phyloP scores from a whole-genome alignment of 2,888 invertebrate genomes.

The Drosophila nigricruria region DNA sequence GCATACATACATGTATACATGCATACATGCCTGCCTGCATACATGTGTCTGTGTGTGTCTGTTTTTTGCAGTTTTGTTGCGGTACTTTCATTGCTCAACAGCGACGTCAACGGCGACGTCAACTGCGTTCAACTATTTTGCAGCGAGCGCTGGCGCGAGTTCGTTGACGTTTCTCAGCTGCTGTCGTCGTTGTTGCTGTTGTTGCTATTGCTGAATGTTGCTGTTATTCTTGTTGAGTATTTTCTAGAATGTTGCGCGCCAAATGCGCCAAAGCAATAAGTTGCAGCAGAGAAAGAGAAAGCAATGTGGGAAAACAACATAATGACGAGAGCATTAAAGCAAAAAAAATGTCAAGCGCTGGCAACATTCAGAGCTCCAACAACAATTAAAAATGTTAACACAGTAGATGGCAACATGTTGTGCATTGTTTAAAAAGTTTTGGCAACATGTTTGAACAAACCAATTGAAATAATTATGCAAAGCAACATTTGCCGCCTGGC shows the following conservation, averaged over 20 bases:
- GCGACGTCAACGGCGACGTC: slow-evolving; percentile 53
- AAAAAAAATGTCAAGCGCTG: neutral
- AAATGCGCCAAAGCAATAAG: slow-evolving; percentile 41
- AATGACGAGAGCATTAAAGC: neutral
- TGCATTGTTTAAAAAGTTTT: neutral
- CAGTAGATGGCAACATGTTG: neutral
- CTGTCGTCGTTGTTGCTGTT: slow-evolving; percentile 13
- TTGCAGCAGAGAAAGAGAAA: slow-evolving; percentile 71
- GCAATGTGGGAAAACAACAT: slow-evolving; percentile 39
- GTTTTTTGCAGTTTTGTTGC: slow-evolving; percentile 69
- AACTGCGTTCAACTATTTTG: slow-evolving; percentile 54
- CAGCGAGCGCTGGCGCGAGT: slow-evolving; percentile 53
- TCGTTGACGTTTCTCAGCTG: slow-evolving; percentile 67
- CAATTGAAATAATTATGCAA: neutral
- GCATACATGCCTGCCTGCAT: neutral
- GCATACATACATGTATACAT: neutral
- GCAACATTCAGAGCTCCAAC: slow-evolving; percentile 36
- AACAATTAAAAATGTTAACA: neutral
- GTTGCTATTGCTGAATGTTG: slow-evolving; percentile 14
- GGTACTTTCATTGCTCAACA: slow-evolving; percentile 79
- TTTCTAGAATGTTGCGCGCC: slow-evolving; percentile 73
- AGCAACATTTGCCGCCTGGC: slow-evolving; percentile 1
- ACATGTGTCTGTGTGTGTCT: slow-evolving; percentile 21
- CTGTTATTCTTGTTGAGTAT: slow-evolving; percentile 24
- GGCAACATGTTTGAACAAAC: neutral